These are phyloP conservation scores for Coturnix japonica DNA, from an alignment of 2,113 vertebrate species.

Conservation along the genomic window DNA sequence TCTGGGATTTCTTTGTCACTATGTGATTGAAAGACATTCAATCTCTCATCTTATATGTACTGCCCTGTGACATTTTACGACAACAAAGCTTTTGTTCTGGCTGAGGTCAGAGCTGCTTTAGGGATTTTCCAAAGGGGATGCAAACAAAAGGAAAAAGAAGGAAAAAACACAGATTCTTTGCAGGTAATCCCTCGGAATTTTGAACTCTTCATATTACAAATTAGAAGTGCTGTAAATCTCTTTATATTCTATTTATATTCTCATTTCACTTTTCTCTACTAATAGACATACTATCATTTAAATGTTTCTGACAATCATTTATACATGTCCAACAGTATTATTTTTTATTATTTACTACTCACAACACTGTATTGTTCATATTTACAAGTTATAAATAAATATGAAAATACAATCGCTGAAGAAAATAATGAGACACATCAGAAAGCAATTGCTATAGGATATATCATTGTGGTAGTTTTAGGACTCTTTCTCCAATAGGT, in stretches of 20 bases:
- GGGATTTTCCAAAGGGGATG: conserved; percentile 54
- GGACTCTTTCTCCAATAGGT: neutral
- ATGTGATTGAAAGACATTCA: conserved; percentile 80
- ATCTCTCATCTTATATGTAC: conserved; percentile 78
- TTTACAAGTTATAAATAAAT: neutral
- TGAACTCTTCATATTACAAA: neutral
- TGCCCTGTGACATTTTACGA: conserved; percentile 80
- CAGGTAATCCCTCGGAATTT: conserved; percentile 1
- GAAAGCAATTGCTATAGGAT: neutral
- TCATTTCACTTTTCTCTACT: neutral
- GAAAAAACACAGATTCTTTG: conserved; percentile 77
- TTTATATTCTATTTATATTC: neutral
- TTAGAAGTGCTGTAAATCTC: neutral
- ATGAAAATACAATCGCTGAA: neutral
- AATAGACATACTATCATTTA: neutral
- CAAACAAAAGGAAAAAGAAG: conserved; percentile 78
- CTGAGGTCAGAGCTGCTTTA: conserved; percentile 69
- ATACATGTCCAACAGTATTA: neutral
- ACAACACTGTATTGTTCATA: neutral
- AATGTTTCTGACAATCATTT: neutral
- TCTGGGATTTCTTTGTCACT: conserved; percentile 74
- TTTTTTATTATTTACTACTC: neutral
- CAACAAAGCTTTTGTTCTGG: conserved; percentile 77
- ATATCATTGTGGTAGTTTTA: neutral
- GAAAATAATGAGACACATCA: neutral